Evolutionary conservation across 2,113 vertebrate genomes (phyloP), one percentile per base, ranked within the genome.

Genomic region (Caranx melampygus): DNA sequence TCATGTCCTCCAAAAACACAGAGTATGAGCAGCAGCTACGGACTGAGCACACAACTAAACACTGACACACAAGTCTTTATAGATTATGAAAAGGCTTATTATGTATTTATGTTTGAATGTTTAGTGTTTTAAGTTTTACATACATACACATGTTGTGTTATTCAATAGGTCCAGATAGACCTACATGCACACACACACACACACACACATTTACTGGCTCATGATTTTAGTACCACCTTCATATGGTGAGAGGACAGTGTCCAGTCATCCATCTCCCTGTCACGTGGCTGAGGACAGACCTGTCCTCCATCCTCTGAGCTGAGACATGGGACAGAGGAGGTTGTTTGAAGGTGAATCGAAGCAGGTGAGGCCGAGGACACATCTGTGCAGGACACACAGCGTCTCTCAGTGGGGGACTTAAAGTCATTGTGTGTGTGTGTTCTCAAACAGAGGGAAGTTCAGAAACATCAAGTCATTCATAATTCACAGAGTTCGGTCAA

Each of bases 211-310:
- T 45, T 65, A 34, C 75, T 51, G 42, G 55, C 65, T 73, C 73
- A 64, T 77, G 54, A 5, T 82, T 83, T 85, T 71, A 87, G 72
- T 75, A 70, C 84, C 86, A 92, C 89, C 91, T 89, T 94, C 91
- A 89, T 86, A 89, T 82, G 83, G 64, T 3, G n/a, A 81, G 75
- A 93, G 90, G 89, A 92, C 90, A 87, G 26, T 26, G 89, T 70
- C 60, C 72, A 63, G 82, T 74, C 33, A 92, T 93, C 84, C 78
- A 89, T 93, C 90, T 86, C 86, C 65, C 66, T 84, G 85, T 76
- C 87, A 84, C 79, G 70, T 5, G 54, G 73, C 34, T 21, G 69
- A 64, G 85, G 70, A 67, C 16, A 35, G 61, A 47, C 61, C 47
- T 75, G 69, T 15, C 54, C 60, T 73, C 21, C 6, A 33, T 52